These are phyloP conservation scores for Heterochromis multidens DNA, from an alignment of 2,113 vertebrate species.

Conservation along the genomic window DNA sequence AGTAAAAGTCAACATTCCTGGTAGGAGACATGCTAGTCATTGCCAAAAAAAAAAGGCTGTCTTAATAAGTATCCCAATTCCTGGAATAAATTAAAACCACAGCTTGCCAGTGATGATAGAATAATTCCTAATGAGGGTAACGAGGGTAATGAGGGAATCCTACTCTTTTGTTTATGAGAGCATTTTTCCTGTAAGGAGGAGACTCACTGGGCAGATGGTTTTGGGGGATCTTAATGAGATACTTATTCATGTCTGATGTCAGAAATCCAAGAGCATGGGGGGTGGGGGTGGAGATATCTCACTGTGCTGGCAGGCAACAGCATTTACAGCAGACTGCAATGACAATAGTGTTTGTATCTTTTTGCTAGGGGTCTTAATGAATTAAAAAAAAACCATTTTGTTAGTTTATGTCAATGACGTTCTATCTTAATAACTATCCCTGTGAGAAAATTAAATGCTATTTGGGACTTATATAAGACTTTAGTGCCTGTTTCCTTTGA, in stretches of 20 bases:
- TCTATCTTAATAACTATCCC: neutral
- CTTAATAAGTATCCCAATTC: neutral
- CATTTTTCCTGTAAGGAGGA: conserved; percentile 33
- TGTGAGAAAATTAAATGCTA: neutral
- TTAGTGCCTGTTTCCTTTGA: neutral
- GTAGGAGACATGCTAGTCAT: neutral
- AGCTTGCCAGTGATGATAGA: neutral
- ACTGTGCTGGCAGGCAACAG: neutral
- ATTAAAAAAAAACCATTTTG: neutral
- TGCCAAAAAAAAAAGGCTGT: neutral
- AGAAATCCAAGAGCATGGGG: conserved; percentile 36
- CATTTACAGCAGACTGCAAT: conserved; percentile 2
- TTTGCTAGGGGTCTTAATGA: neutral
- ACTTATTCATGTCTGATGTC: conserved; percentile 68
- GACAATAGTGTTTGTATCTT: neutral
- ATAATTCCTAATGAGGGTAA: conserved; percentile 38
- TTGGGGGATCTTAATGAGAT: conserved; percentile 66
- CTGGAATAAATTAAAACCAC: neutral
- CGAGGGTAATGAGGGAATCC: conserved; percentile 46
- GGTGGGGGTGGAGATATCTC: neutral
- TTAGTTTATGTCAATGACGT: neutral
- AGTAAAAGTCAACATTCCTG: neutral
- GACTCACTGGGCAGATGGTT: conserved; percentile 68
- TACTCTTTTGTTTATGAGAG: conserved; percentile 54
- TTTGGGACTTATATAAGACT: neutral